phyloP scores from a whole-genome alignment of 2,888 invertebrate species.

The Drosophila testacea region DNA sequence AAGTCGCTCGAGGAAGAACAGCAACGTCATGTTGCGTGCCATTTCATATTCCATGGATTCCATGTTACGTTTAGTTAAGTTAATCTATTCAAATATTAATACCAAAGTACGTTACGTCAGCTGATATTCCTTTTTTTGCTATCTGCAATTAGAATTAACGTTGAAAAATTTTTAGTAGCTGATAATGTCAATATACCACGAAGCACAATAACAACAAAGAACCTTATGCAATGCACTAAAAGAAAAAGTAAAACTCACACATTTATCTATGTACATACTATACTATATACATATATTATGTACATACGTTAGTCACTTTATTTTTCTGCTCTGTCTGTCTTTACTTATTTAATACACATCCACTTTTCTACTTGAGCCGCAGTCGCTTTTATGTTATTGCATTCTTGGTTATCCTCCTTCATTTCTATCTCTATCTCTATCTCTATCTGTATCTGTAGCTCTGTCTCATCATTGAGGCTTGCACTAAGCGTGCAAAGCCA shows the following conservation, averaged over 20 bases:
- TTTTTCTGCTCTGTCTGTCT: slow-evolving; percentile 29
- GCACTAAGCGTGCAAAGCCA: slow-evolving; percentile 49
- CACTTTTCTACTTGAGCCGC: slow-evolving; percentile 61
- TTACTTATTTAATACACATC: slow-evolving; percentile 75
- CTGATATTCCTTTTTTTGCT: slow-evolving; percentile 34
- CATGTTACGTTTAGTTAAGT: slow-evolving; percentile 86
- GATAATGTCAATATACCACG: slow-evolving; percentile 17
- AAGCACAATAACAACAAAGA: slow-evolving; percentile 19
- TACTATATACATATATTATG: slow-evolving; percentile 13
- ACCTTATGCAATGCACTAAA: slow-evolving; percentile 60
- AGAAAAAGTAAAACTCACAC: slow-evolving; percentile 25
- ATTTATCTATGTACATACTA: slow-evolving; percentile 18
- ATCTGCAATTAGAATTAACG: slow-evolving; percentile 63
- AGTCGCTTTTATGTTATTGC: slow-evolving; percentile 59
- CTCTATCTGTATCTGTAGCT: slow-evolving; percentile 13
- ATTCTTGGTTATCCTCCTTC: slow-evolving; percentile 37
- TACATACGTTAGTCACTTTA: slow-evolving; percentile 12
- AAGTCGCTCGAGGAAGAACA: slow-evolving; percentile 99
- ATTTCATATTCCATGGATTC: slow-evolving; percentile 97
- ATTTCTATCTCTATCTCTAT: slow-evolving; percentile 26
- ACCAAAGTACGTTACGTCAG: slow-evolving; percentile 51
- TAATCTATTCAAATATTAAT: slow-evolving; percentile 52
- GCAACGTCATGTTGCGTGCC: slow-evolving; percentile 96
- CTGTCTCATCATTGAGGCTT: slow-evolving; percentile 18
- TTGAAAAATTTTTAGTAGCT: slow-evolving; percentile 33